Evolutionary conservation across 2,888 invertebrate species (phyloP).

Genomic region (Quadriops clusia): DNA sequence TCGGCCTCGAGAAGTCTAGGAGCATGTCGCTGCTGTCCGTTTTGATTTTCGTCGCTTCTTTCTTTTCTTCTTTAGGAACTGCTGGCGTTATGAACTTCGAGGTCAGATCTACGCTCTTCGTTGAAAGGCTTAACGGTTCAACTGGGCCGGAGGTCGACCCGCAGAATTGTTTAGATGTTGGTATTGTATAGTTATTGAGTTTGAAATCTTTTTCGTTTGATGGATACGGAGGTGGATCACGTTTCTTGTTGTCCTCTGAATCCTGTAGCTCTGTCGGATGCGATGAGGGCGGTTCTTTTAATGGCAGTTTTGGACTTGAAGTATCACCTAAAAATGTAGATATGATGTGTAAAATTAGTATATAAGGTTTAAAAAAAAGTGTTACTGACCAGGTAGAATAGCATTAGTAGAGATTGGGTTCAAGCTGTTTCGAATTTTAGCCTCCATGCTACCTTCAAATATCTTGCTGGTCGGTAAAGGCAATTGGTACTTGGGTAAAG

Average conservation of each 20-base stretch:
- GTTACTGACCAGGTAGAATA: no score
- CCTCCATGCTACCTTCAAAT: constrained; percentile 30
- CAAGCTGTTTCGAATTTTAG: constrained; percentile 30
- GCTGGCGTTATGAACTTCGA: constrained; percentile 37
- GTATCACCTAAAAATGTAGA: not conserved
- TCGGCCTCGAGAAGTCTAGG: constrained; percentile 48
- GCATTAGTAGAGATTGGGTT: constrained; percentile 13
- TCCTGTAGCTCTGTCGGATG: constrained; percentile 14
- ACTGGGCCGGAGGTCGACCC: constrained; percentile 15
- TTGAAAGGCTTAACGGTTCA: constrained; percentile 27
- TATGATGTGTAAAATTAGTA: no score
- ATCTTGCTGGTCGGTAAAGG: constrained; percentile 27
- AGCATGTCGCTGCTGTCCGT: constrained; percentile 47
- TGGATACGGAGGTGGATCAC: constrained; percentile 23
- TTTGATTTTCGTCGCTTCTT: constrained; percentile 21
- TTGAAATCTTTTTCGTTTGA: constrained; percentile 25
- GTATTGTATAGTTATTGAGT: constrained; percentile 23
- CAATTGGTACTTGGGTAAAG: constrained; percentile 28
- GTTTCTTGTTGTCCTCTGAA: constrained; percentile 25
- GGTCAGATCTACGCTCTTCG: constrained; percentile 37
- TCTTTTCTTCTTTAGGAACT: constrained; percentile 31
- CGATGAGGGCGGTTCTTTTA: no score
- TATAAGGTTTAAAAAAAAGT: no score
- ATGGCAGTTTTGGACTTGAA: constrained; percentile 10
- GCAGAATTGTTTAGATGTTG: constrained; percentile 24